Conservation (phyloP, 92 coral and sea anemone species). For the Porites cylindrica region DNA sequence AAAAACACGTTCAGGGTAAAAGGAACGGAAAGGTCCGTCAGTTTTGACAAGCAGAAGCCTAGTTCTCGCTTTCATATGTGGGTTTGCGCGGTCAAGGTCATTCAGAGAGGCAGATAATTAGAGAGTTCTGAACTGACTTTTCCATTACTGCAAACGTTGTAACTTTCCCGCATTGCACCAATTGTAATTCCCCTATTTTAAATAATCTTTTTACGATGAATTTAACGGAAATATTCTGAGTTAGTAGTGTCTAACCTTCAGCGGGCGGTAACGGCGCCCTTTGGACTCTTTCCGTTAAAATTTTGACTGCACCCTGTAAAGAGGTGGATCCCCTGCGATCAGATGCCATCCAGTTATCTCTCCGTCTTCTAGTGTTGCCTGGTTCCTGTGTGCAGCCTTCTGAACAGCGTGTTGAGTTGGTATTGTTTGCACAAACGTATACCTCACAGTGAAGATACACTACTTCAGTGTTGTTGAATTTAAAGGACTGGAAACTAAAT, state of each 20-base stretch:
- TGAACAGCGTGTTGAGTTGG: slow-evolving; percentile 67
- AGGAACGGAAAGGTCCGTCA: no score
- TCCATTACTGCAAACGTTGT: no score
- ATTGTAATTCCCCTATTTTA: no score
- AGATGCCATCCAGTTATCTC: slow-evolving; percentile 1
- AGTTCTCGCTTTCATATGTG: no score
- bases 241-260: not conserved
- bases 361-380: slow-evolving; percentile 1
- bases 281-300: not conserved
- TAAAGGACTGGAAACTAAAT: slow-evolving; percentile 73
- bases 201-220: no score
- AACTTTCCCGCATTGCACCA: no score
- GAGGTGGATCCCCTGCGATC: slow-evolving; percentile 11
- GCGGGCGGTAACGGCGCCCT: not conserved
- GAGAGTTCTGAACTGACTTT: no score
- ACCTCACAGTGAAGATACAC: slow-evolving; percentile 79
- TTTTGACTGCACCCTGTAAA: slow-evolving; percentile 24
- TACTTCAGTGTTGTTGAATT: slow-evolving; percentile 35
- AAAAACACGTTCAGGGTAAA: no score
- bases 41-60: no score
- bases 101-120: no score
- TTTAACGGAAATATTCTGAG: no score
- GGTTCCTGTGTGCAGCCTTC: slow-evolving; percentile 47
- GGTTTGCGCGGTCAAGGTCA: no score
- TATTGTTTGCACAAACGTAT: slow-evolving; percentile 52